phyloP scores from a whole-genome alignment of 2,113 vertebrate genomes.

The Numenius arquata region DNA sequence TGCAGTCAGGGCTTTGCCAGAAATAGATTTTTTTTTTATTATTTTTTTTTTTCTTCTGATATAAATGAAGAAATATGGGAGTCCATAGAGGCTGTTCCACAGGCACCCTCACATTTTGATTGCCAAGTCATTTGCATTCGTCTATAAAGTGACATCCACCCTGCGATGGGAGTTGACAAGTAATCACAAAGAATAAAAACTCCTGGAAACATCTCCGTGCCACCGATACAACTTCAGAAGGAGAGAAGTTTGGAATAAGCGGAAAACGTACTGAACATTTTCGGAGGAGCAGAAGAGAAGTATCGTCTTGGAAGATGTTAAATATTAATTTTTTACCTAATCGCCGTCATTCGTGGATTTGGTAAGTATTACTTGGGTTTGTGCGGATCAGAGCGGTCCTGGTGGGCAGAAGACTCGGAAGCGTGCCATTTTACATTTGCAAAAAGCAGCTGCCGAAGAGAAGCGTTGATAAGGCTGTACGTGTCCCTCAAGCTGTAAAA shows the following conservation, averaged over 20 bases:
- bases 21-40: constrained; percentile 1
- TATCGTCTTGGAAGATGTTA: constrained; percentile 58
- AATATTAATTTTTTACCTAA: constrained; percentile 62
- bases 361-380: constrained; percentile 60
- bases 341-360: constrained; percentile 78
- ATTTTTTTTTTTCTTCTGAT: background rate
- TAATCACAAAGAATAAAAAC: constrained; percentile 58
- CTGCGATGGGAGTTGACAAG: constrained; percentile 46
- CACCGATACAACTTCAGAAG: background rate
- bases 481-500: background rate
- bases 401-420: background rate
- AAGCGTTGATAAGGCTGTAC: rapidly evolving
- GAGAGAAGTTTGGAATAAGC: background rate
- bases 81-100: constrained; percentile 31
- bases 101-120: constrained; percentile 42
- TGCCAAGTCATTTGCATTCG: constrained; percentile 54
- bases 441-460: background rate
- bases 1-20: constrained; percentile 53
- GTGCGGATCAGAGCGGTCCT: background rate
- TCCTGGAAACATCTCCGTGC: constrained; percentile 22
- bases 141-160: constrained; percentile 18
- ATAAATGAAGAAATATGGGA: constrained; percentile 56
- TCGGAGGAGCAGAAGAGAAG: background rate
- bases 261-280: background rate
- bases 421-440: background rate